Base-by-base conservation (phyloP, 2,888 invertebrate species). In the Caenorhabditis sp. region DNA sequence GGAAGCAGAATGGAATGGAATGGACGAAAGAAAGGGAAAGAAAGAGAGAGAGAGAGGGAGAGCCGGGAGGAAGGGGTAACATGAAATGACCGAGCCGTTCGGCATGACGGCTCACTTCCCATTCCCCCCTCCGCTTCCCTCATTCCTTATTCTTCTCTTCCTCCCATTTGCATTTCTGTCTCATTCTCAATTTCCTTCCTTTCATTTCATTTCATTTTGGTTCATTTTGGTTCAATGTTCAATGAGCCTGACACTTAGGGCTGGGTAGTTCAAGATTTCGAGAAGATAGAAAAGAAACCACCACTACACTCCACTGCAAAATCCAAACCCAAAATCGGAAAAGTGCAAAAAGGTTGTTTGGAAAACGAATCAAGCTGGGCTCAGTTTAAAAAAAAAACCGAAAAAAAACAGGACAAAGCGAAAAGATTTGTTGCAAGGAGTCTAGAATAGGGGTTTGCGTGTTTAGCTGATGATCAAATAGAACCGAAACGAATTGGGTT, bases 391-490 rank as follows among this genome's bases (percentile, higher is more conserved):
- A 51, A 70, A 22, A 44, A n/a, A n/a, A n/a, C n/a, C n/a, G 4
- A 70, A 51, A 60, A 51, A 70, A 22, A 44, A n/a, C 40, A 6
- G 40, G 55, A 55, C 26, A 55, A 55, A 26, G 50, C n/a, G 50
- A 20, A 32, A 11, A 40, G 37, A 44, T 24, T 35, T 35, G 56
- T n/a, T 32, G 56, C 26, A 32, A 18, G 3, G 8, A 35, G 26
- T n/a, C n/a, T n/a, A n/a, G n/a, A n/a, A n/a, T n/a, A n/a, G 20
- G 20, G 20, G 20, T 44, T 18, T 1, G 50, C 26, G 65, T 65
- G 76, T 76, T 76, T 76, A 76, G 67, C 76, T 67, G 76, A 76
- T 76, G 76, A 26, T 67, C 76, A 76, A 76, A 76, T 76, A 76
- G 32, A 76, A 61, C 76, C 53, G 67, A 76, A 67, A 67, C 61